These are phyloP conservation scores for Tonatia bakeri DNA, from an alignment of 2,113 vertebrate genomes.

Conservation along the genomic window DNA sequence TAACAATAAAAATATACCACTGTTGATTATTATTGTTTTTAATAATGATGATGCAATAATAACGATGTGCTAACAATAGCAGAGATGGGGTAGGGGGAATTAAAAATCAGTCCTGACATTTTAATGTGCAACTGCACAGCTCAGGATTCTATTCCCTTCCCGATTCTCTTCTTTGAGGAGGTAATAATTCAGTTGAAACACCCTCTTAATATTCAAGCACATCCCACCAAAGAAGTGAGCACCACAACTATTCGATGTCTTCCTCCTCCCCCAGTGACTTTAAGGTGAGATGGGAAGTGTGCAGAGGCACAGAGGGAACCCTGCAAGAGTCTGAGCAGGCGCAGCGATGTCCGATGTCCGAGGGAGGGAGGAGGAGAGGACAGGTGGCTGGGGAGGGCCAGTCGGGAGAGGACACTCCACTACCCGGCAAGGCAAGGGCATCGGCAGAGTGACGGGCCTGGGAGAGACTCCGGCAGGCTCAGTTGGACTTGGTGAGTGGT, in stretches of 20 bases:
- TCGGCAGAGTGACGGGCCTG: not conserved
- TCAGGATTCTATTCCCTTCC: not conserved
- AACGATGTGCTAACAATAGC: not conserved
- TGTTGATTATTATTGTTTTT: not conserved
- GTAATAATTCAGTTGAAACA: not conserved
- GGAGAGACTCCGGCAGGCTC: too few relatives aligned
- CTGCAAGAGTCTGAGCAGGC: too few relatives aligned
- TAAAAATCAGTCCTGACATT: not conserved
- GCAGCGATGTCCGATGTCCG: too few relatives aligned
- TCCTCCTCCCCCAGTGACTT: not conserved
- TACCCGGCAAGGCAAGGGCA: accelerated
- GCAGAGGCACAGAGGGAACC: not conserved
- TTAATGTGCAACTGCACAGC: not conserved
- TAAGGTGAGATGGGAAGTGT: not conserved
- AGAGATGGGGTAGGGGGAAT: not conserved
- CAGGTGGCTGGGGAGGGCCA: accelerated
- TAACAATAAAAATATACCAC: not conserved
- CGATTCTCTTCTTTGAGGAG: not conserved
- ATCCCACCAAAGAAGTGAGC: not conserved
- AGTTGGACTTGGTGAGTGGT: not conserved
- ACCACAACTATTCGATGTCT: not conserved
- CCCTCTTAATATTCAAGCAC: not conserved
- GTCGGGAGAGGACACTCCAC: not conserved
- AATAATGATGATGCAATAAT: not conserved
- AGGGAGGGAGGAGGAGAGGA: not conserved